A percentile compares a stretch with the other conserved stretches of the same genome.
These are phyloP conservation scores for Unio delphinus DNA, from an alignment of 2,888 invertebrate species.

Conservation along the genomic window DNA sequence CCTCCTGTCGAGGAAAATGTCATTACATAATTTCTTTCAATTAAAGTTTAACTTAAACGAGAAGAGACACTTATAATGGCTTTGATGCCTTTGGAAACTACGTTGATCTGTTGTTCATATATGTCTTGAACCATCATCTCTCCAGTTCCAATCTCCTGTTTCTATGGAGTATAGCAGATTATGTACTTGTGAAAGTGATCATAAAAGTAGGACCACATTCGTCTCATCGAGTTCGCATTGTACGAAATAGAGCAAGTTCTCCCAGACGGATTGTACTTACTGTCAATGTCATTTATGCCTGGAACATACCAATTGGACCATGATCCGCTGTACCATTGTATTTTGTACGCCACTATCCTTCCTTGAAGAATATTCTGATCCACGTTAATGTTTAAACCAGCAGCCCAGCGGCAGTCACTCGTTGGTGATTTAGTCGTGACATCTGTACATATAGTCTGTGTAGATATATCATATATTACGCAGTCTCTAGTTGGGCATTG, in stretches of 20 bases:
- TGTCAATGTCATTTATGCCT: slow-evolving; percentile 21
- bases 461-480: not conserved
- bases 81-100: too few species aligned
- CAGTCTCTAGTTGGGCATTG: too few species aligned
- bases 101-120: too few species aligned
- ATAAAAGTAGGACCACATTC: slow-evolving; percentile 19
- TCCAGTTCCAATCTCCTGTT: not conserved
- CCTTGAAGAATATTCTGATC: slow-evolving; percentile 4
- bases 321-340: slow-evolving; percentile 15
- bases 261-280: slow-evolving; percentile 8
- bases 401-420: slow-evolving; percentile 17
- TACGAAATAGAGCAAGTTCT: not conserved
- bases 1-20: too few species aligned
- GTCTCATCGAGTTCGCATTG: slow-evolving; percentile 10
- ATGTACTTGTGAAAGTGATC: slow-evolving; percentile 26
- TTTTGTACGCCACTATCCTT: slow-evolving; percentile 20
- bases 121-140: not conserved
- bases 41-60: too few species aligned
- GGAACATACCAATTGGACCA: slow-evolving; percentile 24
- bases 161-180: slow-evolving; percentile 6
- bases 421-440: not conserved
- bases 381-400: slow-evolving; percentile 12
- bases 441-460: slow-evolving; percentile 12
- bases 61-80: too few species aligned
- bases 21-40: too few species aligned